Evolutionary conservation across 2,888 invertebrate genomes (phyloP).

Genomic region (Andrena trimmerana): DNA sequence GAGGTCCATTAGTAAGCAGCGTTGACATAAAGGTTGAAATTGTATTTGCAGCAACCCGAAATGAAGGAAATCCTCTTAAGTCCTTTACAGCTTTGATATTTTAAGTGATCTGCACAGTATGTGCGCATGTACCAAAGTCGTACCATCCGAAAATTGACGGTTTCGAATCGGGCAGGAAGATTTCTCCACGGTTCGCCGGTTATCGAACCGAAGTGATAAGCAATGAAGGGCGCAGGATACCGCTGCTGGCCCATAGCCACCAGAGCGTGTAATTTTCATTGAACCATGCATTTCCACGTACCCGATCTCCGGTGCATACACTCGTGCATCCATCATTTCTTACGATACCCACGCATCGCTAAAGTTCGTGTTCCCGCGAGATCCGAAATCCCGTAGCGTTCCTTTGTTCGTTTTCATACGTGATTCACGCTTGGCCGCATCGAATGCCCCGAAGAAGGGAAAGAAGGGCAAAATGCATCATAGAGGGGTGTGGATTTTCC

Average conservation of each 20-base stretch:
- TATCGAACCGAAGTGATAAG: conserved; percentile 69
- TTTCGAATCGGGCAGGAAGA: conserved; percentile 66
- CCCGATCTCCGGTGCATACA: conserved; percentile 14
- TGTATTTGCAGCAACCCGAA: too few species aligned
- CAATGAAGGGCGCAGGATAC: conserved; percentile 63
- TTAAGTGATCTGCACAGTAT: conserved; percentile 55
- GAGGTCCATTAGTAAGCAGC: too few species aligned
- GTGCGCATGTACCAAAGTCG: conserved; percentile 33
- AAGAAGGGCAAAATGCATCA: not conserved
- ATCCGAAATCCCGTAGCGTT: conserved; percentile 16
- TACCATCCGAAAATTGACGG: conserved; percentile 69
- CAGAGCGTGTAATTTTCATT: conserved; percentile 59
- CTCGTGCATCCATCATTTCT: conserved; percentile 32
- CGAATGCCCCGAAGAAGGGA: not conserved
- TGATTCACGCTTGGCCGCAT: conserved; percentile 68
- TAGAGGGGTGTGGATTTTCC: not conserved
- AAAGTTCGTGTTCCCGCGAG: conserved; percentile 20
- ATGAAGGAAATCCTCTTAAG: too few species aligned
- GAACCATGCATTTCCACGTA: conserved; percentile 60
- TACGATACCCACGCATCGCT: conserved; percentile 40
- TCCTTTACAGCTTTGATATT: not conserved
- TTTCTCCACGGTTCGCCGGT: conserved; percentile 67
- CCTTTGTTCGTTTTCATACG: conserved; percentile 38
- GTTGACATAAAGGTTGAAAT: too few species aligned
- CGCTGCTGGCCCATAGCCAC: conserved; percentile 52